Evolutionary conservation across 2,797 vertebrate genomes (phyloP).

Genomic region (Protosalanx chinensis): DNA sequence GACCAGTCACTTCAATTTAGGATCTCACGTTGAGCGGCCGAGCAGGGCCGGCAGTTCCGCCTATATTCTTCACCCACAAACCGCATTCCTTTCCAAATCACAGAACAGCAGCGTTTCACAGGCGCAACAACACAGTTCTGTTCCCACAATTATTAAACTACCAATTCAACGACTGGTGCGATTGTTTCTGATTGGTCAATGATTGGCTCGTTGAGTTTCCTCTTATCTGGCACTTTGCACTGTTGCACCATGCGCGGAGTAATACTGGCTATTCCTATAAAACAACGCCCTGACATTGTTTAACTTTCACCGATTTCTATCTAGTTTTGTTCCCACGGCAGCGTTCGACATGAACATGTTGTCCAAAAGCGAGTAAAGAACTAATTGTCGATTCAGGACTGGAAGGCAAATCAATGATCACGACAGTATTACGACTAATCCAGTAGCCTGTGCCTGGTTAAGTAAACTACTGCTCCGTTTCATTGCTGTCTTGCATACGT

Average conservation of each 20-base stretch:
- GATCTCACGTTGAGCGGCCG: conserved; percentile 33
- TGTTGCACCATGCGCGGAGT: not conserved
- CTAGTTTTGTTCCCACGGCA: not conserved
- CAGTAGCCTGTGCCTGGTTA: not conserved
- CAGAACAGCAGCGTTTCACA: not conserved
- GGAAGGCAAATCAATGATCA: not conserved
- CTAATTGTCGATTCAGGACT: not conserved
- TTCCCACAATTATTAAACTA: not conserved
- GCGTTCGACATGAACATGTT: not conserved
- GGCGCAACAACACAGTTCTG: not conserved
- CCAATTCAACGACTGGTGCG: not conserved
- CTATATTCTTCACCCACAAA: not conserved
- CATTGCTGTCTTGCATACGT: not conserved
- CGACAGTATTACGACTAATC: not conserved
- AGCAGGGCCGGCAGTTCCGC: conserved; percentile 1
- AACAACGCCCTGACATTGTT: not conserved
- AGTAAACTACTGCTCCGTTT: not conserved
- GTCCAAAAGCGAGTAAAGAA: not conserved
- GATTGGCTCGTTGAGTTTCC: not conserved
- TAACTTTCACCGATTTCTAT: not conserved
- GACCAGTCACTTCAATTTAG: conserved; percentile 1
- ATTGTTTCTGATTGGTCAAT: not conserved
- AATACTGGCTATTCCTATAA: not conserved
- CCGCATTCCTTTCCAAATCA: conserved; percentile 17
- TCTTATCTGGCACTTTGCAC: not conserved